phyloP scores from a whole-genome alignment of 2,888 invertebrate genomes.

The Sialis lutaria region DNA sequence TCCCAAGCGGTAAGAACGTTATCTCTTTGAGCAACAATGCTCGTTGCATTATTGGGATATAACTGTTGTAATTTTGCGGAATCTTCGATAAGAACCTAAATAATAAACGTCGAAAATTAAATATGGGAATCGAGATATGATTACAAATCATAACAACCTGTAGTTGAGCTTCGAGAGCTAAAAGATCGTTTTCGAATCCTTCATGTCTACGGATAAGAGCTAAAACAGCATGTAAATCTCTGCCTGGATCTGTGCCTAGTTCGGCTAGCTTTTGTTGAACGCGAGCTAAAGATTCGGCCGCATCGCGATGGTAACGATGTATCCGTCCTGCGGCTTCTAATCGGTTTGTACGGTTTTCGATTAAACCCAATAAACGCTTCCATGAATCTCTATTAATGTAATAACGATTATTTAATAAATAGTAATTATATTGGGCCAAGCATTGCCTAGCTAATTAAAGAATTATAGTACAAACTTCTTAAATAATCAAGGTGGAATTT shows the following conservation, averaged over 20 bases:
- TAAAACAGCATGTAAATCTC: conserved; percentile 74
- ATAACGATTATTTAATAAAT: neutral
- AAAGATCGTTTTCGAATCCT: conserved; percentile 82
- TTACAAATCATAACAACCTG: conserved; percentile 28
- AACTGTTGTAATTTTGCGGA: conserved; percentile 69
- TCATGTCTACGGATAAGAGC: conserved; percentile 75
- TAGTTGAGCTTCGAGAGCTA: conserved; percentile 79
- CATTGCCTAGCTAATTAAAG: neutral
- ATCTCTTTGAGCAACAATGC: conserved; percentile 74
- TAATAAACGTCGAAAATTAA: neutral
- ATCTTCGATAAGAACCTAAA: conserved; percentile 74
- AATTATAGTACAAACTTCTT: neutral
- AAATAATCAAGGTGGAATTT: neutral
- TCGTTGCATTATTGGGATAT: conserved; percentile 82
- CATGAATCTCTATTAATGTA: conserved; percentile 47
- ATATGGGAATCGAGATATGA: neutral
- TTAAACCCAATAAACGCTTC: conserved; percentile 73
- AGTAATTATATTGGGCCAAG: neutral
- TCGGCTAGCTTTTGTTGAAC: conserved; percentile 81
- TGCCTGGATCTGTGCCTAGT: conserved; percentile 58
- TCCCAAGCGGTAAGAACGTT: conserved; percentile 79
- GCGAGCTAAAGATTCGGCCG: conserved; percentile 73
- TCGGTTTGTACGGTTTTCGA: conserved; percentile 71
- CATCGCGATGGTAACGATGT: conserved; percentile 93
- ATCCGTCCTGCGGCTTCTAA: conserved; percentile 91